Conservation (phyloP, 2,113 vertebrate species). For the Ctenomys sociabilis region DNA sequence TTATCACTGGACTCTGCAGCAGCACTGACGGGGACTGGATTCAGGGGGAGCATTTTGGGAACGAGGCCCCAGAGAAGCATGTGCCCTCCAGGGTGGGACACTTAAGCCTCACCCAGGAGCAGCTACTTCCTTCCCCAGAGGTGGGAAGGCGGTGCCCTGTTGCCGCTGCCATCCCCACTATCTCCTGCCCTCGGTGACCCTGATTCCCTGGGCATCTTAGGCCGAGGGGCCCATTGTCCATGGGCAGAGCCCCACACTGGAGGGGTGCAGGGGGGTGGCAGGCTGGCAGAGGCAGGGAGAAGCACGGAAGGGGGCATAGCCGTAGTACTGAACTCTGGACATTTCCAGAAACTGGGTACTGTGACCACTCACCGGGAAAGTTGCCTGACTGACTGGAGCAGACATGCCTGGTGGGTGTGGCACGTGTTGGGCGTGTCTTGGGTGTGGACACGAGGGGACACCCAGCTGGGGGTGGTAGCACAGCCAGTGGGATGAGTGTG, state of each 20-base stretch:
- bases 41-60: background rate
- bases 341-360: background rate
- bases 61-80: background rate
- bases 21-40: too few species aligned
- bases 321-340: background rate
- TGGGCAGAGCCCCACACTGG: background rate
- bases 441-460: background rate
- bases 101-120: background rate
- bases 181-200: background rate
- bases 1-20: background rate
- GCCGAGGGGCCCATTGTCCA: background rate
- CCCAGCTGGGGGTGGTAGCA: background rate
- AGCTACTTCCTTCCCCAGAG: background rate
- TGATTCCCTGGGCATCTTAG: background rate
- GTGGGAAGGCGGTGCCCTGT: background rate
- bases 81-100: background rate
- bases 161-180: background rate
- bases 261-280: background rate
- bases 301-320: background rate
- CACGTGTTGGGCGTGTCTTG: background rate
- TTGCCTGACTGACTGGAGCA: background rate
- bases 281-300: background rate
- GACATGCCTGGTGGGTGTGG: background rate
- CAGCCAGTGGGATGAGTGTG: fast-evolving
- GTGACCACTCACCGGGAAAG: background rate